Percentiles rank a stretch among this genome's conserved stretches.
These are phyloP conservation scores for Onychomys torridus DNA, from an alignment of 2,797 vertebrate species.

Conservation along the genomic window DNA sequence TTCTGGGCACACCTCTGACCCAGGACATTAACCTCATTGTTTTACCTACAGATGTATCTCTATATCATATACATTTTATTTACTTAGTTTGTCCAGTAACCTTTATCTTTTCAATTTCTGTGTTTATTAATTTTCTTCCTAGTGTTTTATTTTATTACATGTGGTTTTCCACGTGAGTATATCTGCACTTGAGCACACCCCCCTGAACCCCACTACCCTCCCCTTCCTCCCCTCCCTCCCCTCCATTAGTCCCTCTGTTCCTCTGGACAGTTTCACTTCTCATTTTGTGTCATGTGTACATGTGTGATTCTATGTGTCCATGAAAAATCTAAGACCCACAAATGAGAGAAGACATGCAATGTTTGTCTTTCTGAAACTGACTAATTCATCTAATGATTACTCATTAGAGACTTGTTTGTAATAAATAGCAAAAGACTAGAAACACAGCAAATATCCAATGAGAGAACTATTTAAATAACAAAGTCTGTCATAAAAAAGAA, in stretches of 20 bases:
- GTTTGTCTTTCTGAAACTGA: neutral
- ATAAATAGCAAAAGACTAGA: constrained; percentile 44
- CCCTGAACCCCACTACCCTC: too few species aligned
- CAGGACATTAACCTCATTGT: neutral
- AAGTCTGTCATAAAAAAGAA: constrained; percentile 15
- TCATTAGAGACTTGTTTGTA: constrained; percentile 19
- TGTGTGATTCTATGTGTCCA: neutral
- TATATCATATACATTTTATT: neutral
- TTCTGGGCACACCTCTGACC: neutral
- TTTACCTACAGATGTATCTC: neutral
- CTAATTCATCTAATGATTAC: neutral
- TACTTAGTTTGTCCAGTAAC: neutral
- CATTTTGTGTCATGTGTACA: neutral
- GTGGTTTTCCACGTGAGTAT: neutral
- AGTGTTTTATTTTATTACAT: neutral
- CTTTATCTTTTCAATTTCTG: neutral
- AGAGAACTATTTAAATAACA: constrained; percentile 31
- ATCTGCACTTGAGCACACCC: neutral
- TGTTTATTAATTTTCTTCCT: neutral
- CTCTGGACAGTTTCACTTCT: neutral
- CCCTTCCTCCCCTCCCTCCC: neutral
- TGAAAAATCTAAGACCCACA: neutral
- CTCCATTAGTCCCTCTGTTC: neutral
- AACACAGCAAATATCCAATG: constrained; percentile 7
- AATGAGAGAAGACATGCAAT: neutral